Base-by-base conservation (phyloP, 2,113 vertebrate species). In the Raja brachyura region DNA sequence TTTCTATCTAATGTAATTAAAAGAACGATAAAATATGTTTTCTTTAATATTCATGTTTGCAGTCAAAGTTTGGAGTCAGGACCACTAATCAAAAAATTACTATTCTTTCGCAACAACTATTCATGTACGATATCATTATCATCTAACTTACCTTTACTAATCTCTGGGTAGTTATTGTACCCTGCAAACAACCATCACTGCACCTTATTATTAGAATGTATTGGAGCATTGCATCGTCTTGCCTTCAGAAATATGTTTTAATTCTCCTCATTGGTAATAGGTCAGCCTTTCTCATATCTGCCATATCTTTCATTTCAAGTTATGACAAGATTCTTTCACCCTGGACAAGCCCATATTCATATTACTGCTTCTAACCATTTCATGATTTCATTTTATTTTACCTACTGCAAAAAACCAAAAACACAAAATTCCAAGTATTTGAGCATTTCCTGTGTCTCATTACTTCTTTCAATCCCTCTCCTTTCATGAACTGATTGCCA, bases 141-240 rank as follows among this genome's bases (percentile, higher is more conserved):
- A 95, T 96, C 96, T 95, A 74, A 93, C 95, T 96, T 95, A 96
- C 97, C 96, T 96, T 96, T 95, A 93, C 95, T 96, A 95, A 95
- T 95, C 95, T 94, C 95, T 96, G 18, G 18, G 70, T 22, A 20
- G 63, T 73, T 73, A 73, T 73, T 73, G 18, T 73, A 22, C 70
- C 1, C 18, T 20, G 22, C 3, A 20, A 73, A 73, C 16, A 5
- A 22, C 70, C 70, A 73, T 20, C 68, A 4, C 14, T 73, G 16
- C 22, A 20, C 14, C 18, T 4, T 73, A 18, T 73, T 73, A 2
- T 73, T 18, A 73, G 70, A 73, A 20, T 20, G 70, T 20, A 22
- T 68, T 16, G 66, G 66, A 14, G 11, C 39, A 88, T 31, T 39
- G 66, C 9, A 70, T 7, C 66, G 31, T 16, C 39, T 86, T 86